Percentiles rank a stretch among this genome's conserved stretches.
Conservation (phyloP, 2,113 vertebrate genomes). For the Marcusenius ussheri region DNA sequence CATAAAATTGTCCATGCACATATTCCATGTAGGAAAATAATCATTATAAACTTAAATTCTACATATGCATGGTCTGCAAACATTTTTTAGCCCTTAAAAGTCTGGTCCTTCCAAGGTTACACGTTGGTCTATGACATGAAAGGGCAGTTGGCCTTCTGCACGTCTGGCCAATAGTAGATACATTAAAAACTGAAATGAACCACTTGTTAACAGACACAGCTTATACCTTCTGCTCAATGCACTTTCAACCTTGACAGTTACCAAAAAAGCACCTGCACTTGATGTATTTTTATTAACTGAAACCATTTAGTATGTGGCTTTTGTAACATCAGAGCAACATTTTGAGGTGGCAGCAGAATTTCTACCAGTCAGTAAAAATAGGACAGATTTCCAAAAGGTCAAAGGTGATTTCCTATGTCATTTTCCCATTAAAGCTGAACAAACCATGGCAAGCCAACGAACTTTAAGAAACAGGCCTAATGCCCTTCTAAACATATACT, state of each 20-base stretch:
- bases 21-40: not conserved
- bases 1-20: not conserved
- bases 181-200: not conserved
- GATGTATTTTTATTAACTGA: not conserved
- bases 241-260: not conserved
- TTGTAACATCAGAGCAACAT: not conserved
- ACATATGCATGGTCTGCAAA: not conserved
- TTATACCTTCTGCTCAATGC: not conserved
- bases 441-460: not conserved
- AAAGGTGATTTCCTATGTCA: not conserved
- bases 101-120: not conserved
- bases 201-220: not conserved
- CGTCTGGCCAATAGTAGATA: not conserved
- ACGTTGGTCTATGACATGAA: not conserved
- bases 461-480: not conserved
- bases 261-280: not conserved
- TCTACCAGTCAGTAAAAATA: not conserved
- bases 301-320: not conserved
- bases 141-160: not conserved
- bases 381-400: not conserved
- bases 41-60: not conserved
- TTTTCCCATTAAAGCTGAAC: not conserved
- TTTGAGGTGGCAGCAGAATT: not conserved
- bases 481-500: not conserved
- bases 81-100: not conserved